Base-by-base conservation (phyloP, 2,888 invertebrate genomes). In the Papilio protenor region DNA sequence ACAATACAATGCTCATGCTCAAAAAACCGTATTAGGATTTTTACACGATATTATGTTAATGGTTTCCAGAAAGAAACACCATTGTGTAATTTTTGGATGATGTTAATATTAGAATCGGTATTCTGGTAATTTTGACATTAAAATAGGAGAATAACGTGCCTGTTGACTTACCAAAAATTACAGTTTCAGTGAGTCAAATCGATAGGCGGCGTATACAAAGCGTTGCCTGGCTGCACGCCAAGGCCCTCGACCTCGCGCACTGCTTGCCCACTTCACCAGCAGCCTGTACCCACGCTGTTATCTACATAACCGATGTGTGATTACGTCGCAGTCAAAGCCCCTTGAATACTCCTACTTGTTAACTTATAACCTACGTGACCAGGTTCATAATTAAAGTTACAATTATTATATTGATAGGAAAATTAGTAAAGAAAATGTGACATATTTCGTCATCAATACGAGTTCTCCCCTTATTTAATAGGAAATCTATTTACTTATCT, bases 161-260 rank as follows among this genome's bases (percentile, higher is more conserved):
- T 76, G 74, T 77, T 74, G 77, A 81, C 81, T 85, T 84, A 88
- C 85, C 82, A 85, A 81, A 86, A 86, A 88, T 88, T 86, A 89
- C 85, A 90, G 87, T 88, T 89, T 88, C 86, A 89, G 87, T 89
- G 87, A 92, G 87, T 90, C 87, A 89, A 92, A 92, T 93, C 93
- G 89, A 93, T 92, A 90, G 87, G 88, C 89, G 61, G 61, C 61
- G 89, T 88, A 87, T 83, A 82, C 82, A 85, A 85, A 84, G 83
- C 83, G 84, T 85, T 85, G 86, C 87, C 91, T 93, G 93, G 92
- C 92, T 85, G 80, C 84, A 77, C 86, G 93, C 93, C 93, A 93
- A 88, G 86, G 84, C 85, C 84, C 87, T 88, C 88, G 88, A 90
- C 90, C 89, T 87, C 86, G 84, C 83, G 81, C 85, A 80, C 82